These are phyloP conservation scores for Hirtodrosophila confusa DNA, from an alignment of 2,888 invertebrate genomes.

Conservation along the genomic window DNA sequence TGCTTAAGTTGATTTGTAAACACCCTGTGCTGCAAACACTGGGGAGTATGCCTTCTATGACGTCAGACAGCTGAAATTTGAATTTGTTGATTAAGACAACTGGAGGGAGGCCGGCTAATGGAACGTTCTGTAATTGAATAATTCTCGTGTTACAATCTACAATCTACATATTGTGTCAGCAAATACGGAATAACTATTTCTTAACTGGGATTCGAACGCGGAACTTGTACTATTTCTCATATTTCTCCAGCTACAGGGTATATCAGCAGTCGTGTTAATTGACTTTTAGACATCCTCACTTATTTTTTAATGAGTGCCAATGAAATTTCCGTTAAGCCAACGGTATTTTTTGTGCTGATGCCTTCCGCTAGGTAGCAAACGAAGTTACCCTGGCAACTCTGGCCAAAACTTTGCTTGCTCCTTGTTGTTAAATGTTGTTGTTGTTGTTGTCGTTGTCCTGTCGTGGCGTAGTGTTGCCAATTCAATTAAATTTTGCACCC, in stretches of 20 bases:
- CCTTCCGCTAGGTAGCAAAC: slow-evolving; percentile 12
- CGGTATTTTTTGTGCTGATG: slow-evolving; percentile 11
- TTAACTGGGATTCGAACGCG: too few relatives aligned
- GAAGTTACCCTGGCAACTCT: slow-evolving; percentile 53
- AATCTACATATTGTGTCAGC: too few relatives aligned
- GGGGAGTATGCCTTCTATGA: slow-evolving; percentile 10
- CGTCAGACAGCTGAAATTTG: not conserved
- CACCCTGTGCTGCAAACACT: slow-evolving; percentile 17
- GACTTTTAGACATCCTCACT: slow-evolving; percentile 1
- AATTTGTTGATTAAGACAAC: too few relatives aligned
- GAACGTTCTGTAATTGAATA: too few relatives aligned
- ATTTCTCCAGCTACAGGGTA: slow-evolving; percentile 17
- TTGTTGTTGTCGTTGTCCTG: slow-evolving; percentile 12
- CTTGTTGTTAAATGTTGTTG: slow-evolving; percentile 5
- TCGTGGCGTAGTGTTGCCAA: slow-evolving; percentile 59
- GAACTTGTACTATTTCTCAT: too few relatives aligned
- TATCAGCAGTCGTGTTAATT: slow-evolving; percentile 8
- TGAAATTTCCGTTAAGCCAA: slow-evolving; percentile 67
- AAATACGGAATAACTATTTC: too few relatives aligned
- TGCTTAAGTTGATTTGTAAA: slow-evolving; percentile 6
- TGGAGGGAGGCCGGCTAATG: too few relatives aligned
- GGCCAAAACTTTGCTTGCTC: slow-evolving; percentile 40
- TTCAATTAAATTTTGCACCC: slow-evolving; percentile 64
- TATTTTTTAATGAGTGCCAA: slow-evolving; percentile 68
- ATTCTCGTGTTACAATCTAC: too few relatives aligned